Evolutionary conservation across 2,113 vertebrate species (phyloP), one percentile per base, ranked within the genome.

Genomic region (Ardeotis arabs): DNA sequence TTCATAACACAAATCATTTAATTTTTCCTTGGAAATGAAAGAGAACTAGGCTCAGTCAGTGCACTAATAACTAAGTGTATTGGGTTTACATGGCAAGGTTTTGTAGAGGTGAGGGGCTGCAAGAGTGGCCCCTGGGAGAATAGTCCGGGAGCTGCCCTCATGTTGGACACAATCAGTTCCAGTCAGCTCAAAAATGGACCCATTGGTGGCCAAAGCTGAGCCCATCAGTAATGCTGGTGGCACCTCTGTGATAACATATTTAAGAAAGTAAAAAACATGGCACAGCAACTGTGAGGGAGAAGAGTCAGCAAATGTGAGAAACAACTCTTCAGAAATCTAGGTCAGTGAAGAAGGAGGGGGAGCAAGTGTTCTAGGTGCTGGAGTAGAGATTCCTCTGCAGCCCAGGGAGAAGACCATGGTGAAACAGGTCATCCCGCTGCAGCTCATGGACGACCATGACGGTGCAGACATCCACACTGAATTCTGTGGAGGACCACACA

Each of bases 141-240:
- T 16, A 67, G 5, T 28, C 8, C 22, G 45, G 28, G 52, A 86
- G 2, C 9, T 72, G 17, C 8, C 12, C 6, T 8, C 0, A 0
- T 63, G 3, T 67, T 79, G 37, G 41, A 49, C 14, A 60, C 18
- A 67, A 31, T 5, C 6, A 53, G 10, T 78, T 84, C 41, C n/a
- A 73, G 4, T 10, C 53, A 78, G 14, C 25, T 74, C 27, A 31
- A 55, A 55, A 88, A 78, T 6, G 13, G 31, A 37, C 12, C 15
- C 0, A 0, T 5, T 2, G 0, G 19, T 73, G 29, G 27, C 9
- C 41, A 89, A 78, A 75, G 11, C 41, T 62, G 33, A 66, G 45
- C 6, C 17, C 7, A 28, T 12, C 18, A 45, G 37, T 23, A 19
- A 45, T 18, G 33, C 1, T 58, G 37, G 33, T 67, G 27, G 20